Evolutionary conservation across 2,113 vertebrate species (phyloP).

Genomic region (Phrynosoma blainvillii): DNA sequence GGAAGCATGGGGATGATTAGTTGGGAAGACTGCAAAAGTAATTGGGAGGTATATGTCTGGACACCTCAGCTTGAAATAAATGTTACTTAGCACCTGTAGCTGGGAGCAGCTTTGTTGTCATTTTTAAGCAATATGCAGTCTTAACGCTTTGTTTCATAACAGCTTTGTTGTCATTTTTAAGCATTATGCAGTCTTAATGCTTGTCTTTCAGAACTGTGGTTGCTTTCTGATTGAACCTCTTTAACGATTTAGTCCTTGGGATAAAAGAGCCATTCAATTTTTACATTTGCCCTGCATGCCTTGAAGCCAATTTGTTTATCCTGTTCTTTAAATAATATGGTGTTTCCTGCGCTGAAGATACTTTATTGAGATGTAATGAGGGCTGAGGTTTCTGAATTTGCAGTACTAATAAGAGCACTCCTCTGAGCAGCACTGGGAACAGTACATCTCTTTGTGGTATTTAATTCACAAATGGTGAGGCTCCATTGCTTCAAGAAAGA

Average conservation of each 20-base stretch:
- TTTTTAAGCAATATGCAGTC: background rate
- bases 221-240: background rate
- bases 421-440: slow-evolving; percentile 6
- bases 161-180: background rate
- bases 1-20: too few relatives aligned
- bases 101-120: background rate
- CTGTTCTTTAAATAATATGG: slow-evolving; percentile 10
- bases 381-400: slow-evolving; percentile 23
- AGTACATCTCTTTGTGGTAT: slow-evolving; percentile 27
- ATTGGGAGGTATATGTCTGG: too few relatives aligned
- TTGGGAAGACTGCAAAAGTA: too few relatives aligned
- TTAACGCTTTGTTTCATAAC: background rate
- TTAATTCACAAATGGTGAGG: slow-evolving; percentile 7
- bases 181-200: background rate
- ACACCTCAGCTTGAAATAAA: background rate
- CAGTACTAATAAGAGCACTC: slow-evolving; percentile 1
- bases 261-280: background rate
- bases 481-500: slow-evolving; percentile 19
- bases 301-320: slow-evolving; percentile 19
- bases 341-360: background rate
- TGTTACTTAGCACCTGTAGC: background rate
- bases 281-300: background rate
- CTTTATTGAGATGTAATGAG: slow-evolving; percentile 26
- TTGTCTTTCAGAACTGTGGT: background rate
- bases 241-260: background rate